A percentile compares a stretch with the other conserved stretches of the same genome.
phyloP scores from a whole-genome alignment of 2,113 vertebrate genomes.

The Lepus americanus region DNA sequence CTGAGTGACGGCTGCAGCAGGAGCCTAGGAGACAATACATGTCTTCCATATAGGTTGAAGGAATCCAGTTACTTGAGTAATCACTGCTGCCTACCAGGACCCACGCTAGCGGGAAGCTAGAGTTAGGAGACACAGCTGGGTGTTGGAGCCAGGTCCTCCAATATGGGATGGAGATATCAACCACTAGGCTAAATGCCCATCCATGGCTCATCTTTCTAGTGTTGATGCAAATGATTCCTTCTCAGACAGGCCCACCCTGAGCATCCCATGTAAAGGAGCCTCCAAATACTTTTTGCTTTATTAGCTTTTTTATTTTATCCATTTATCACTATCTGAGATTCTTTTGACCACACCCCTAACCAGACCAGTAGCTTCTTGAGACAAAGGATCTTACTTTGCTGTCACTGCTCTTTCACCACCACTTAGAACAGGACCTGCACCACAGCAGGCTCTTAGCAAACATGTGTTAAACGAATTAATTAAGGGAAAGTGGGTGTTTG shows the following conservation, averaged over 20 bases:
- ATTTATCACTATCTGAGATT: neutral
- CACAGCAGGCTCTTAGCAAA: neutral
- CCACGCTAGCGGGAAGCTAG: too few species aligned
- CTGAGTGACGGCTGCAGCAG: too few species aligned
- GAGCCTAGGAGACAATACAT: too few species aligned
- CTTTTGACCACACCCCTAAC: neutral
- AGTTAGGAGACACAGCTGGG: too few species aligned
- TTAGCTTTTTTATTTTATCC: neutral
- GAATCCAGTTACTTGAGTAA: too few species aligned
- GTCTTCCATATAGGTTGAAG: too few species aligned
- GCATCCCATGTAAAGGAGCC: neutral
- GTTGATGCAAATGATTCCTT: neutral
- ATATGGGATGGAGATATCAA: too few species aligned
- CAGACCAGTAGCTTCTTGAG: neutral
- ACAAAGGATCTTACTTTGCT: neutral
- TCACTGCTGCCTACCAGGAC: too few species aligned
- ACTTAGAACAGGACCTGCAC: neutral
- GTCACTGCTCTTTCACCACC: neutral
- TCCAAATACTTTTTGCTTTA: neutral
- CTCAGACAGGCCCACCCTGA: neutral
- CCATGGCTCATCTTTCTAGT: neutral
- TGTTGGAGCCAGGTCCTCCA: too few species aligned
- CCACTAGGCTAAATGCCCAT: too few species aligned
- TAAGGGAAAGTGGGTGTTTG: neutral
- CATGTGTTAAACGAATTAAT: slow-evolving; percentile 12